Conservation (phyloP, 1,140 invertebrate species). For the Paramacrobiotus metropolitanus region DNA sequence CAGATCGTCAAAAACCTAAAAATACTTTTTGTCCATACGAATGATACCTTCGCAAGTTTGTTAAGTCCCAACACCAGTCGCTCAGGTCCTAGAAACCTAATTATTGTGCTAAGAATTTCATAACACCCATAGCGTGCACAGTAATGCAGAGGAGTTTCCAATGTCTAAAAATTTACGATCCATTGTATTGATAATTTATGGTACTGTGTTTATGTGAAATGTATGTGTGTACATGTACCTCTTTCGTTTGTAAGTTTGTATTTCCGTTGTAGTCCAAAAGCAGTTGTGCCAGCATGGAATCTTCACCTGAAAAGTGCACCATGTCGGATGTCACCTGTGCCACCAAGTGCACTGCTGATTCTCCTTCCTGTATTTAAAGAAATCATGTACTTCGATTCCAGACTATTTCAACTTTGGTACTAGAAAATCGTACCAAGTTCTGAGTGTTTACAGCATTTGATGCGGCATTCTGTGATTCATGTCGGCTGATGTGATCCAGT, state of each 20-base stretch:
- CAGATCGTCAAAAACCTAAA: not conserved
- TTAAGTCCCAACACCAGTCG: constrained; percentile 79
- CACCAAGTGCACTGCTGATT: constrained; percentile 66
- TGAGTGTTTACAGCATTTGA: constrained; percentile 24
- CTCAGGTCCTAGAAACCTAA: constrained; percentile 56
- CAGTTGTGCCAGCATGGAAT: constrained; percentile 62
- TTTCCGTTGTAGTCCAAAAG: constrained; percentile 72
- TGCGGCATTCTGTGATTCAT: constrained; percentile 7
- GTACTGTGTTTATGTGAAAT: no score
- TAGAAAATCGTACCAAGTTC: constrained; percentile 21
- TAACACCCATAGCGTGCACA: constrained; percentile 83
- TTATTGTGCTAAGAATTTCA: constrained; percentile 79
- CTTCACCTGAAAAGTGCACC: constrained; percentile 41
- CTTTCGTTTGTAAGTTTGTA: constrained; percentile 51
- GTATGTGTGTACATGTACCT: no score
- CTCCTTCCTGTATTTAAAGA: constrained; percentile 41
- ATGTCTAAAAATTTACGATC: constrained; percentile 39
- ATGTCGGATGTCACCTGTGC: constrained; percentile 23
- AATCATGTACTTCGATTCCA: constrained; percentile 12
- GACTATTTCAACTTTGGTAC: not conserved
- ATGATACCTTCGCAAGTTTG: constrained; percentile 42
- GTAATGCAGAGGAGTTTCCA: constrained; percentile 84
- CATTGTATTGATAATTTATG: no score
- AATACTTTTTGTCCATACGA: not conserved
- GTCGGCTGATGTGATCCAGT: constrained; percentile 13